Conservation (phyloP, 2,888 invertebrate species). For the Nephrocerus scutellatus region DNA sequence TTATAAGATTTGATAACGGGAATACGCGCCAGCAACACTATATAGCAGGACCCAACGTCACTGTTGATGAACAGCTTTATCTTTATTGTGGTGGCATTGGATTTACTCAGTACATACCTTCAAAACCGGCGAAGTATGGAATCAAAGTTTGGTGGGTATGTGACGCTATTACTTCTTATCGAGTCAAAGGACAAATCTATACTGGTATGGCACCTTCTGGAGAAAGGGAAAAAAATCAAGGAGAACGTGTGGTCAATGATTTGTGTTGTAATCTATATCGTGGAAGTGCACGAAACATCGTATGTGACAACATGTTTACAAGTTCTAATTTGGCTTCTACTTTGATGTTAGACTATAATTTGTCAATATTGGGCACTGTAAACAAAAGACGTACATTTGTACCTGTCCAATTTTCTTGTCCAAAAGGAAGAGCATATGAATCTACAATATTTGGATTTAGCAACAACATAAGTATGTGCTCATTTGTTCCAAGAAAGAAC, state of each 20-base stretch:
- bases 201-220: conserved; percentile 5
- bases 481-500: conserved; percentile 14
- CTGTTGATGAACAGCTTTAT: conserved; percentile 30
- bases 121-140: conserved; percentile 12
- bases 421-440: conserved; percentile 9
- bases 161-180: conserved; percentile 7
- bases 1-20: no score
- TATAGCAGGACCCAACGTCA: conserved; percentile 24
- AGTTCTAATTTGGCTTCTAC: no score
- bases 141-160: no score
- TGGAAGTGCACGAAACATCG: conserved; percentile 3
- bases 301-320: no score
- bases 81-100: conserved; percentile 26
- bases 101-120: no score
- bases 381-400: conserved; percentile 9
- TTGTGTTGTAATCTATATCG: conserved; percentile 9
- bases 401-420: conserved; percentile 8
- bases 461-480: conserved; percentile 10
- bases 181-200: conserved; percentile 2
- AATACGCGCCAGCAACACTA: no score
- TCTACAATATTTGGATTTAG: conserved; percentile 4
- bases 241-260: no score
- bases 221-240: conserved; percentile 11
- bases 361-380: conserved; percentile 5
- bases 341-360: conserved; percentile 5